phyloP scores from a whole-genome alignment of 2,113 vertebrate genomes.

The Halichoeres trimaculatus region DNA sequence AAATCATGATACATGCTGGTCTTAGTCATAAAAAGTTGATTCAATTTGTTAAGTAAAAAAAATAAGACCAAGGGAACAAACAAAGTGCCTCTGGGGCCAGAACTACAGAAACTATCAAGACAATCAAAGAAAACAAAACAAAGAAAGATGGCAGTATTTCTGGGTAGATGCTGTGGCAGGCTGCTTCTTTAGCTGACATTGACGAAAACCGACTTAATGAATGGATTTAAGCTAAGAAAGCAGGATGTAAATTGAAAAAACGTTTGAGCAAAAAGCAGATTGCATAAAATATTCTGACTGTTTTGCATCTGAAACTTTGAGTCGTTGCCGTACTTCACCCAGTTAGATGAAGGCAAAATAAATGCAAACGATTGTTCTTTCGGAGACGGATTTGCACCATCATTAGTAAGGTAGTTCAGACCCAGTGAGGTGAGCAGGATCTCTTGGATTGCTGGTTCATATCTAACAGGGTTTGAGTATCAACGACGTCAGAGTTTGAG shows the following conservation, averaged over 20 bases:
- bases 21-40: not conserved
- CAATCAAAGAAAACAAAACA: not conserved
- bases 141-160: not conserved
- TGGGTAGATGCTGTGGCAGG: not conserved
- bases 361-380: too few species aligned
- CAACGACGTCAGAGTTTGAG: not conserved
- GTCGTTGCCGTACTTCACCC: too few species aligned
- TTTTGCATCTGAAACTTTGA: too few species aligned
- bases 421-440: not conserved
- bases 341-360: too few species aligned
- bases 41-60: not conserved
- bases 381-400: not conserved
- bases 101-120: not conserved
- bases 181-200: too few species aligned
- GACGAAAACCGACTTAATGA: not conserved
- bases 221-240: not conserved
- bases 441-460: not conserved
- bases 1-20: slow-evolving; percentile 8
- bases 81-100: not conserved
- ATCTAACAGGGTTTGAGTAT: not conserved
- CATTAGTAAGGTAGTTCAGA: not conserved
- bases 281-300: not conserved
- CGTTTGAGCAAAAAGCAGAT: too few species aligned
- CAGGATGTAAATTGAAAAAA: not conserved
- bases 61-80: not conserved